phyloP scores from a whole-genome alignment of 2,888 invertebrate genomes.

The Acrobasis suavella region DNA sequence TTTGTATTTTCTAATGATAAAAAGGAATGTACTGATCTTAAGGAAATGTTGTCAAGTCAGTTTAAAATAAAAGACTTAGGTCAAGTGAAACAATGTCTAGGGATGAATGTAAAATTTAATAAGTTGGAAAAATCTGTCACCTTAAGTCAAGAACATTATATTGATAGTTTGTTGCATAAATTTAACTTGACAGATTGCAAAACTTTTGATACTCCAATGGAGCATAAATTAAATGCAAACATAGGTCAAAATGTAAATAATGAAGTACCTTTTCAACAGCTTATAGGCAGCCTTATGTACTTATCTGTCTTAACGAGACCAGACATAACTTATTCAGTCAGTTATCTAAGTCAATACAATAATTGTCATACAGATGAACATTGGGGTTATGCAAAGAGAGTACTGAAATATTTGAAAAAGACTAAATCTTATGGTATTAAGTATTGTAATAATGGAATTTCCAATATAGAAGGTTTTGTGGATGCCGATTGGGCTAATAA shows the following conservation, averaged over 20 bases:
- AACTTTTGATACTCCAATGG: constrained; percentile 31
- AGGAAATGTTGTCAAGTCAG: neutral
- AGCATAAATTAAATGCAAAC: constrained; percentile 27
- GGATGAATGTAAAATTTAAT: constrained; percentile 27
- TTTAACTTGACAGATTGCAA: constrained; percentile 32
- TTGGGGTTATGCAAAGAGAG: constrained; percentile 27
- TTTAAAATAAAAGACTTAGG: constrained; percentile 29
- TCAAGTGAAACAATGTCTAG: constrained; percentile 28
- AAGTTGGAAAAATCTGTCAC: constrained; percentile 2
- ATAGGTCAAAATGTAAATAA: neutral
- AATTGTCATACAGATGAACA: constrained; percentile 31
- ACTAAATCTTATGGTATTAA: constrained; percentile 27
- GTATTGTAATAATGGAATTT: constrained; percentile 19
- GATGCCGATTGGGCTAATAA: constrained; percentile 25
- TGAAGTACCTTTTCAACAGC: neutral
- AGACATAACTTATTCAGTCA: constrained; percentile 21
- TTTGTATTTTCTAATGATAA: constrained; percentile 26
- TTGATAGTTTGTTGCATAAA: constrained; percentile 25
- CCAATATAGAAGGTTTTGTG: constrained; percentile 22
- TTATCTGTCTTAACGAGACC: constrained; percentile 11
- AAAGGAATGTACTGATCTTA: constrained; percentile 14
- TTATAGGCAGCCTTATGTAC: constrained; percentile 15
- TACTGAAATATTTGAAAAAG: constrained; percentile 25
- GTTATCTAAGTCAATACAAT: constrained; percentile 33
- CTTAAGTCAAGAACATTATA: constrained; percentile 22